Percentiles rank a stretch among this genome's conserved stretches.
Evolutionary conservation across 2,888 invertebrate species (phyloP).

Genomic region (Drosophila peninsularis): DNA sequence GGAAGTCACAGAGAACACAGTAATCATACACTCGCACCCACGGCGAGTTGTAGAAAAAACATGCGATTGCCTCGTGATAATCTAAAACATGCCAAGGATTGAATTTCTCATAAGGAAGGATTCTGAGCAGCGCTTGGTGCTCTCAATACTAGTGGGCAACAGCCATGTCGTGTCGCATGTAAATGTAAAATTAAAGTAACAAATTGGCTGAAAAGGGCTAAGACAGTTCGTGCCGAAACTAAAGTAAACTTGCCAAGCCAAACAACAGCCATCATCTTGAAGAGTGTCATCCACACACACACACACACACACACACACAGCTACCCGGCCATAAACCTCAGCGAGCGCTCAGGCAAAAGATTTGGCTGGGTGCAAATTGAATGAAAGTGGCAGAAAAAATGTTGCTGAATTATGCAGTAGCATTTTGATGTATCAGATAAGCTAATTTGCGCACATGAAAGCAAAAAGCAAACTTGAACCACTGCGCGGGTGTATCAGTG

Average conservation of each 20-base stretch:
- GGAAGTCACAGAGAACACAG: constrained; percentile 29
- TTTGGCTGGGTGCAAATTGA: constrained; percentile 79
- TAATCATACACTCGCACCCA: constrained; percentile 5
- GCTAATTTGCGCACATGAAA: constrained; percentile 76
- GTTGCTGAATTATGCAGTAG: constrained; percentile 77
- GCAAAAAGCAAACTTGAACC: constrained; percentile 40
- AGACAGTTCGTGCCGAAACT: constrained; percentile 16
- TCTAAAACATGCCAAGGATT: constrained; percentile 67
- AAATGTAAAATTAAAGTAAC: constrained; percentile 66
- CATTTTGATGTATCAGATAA: constrained; percentile 77
- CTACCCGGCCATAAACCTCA: constrained; percentile 35
- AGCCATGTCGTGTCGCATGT: constrained; percentile 47
- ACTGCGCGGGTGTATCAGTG: neutral
- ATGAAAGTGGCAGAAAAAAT: constrained; percentile 81
- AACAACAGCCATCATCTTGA: constrained; percentile 16
- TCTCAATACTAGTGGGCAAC: constrained; percentile 34
- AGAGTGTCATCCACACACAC: neutral
- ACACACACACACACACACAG: constrained; percentile 3
- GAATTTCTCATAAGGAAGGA: constrained; percentile 80
- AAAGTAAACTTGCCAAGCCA: constrained; percentile 14
- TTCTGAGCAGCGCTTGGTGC: constrained; percentile 43
- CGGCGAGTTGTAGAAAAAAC: constrained; percentile 50
- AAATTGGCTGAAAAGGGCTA: constrained; percentile 41
- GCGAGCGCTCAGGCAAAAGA: constrained; percentile 42
- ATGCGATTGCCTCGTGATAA: constrained; percentile 58